A percentile compares a stretch with the other conserved stretches of the same genome.
Conservation (phyloP, 2,888 invertebrate species). For the Epinotia demarniana region DNA sequence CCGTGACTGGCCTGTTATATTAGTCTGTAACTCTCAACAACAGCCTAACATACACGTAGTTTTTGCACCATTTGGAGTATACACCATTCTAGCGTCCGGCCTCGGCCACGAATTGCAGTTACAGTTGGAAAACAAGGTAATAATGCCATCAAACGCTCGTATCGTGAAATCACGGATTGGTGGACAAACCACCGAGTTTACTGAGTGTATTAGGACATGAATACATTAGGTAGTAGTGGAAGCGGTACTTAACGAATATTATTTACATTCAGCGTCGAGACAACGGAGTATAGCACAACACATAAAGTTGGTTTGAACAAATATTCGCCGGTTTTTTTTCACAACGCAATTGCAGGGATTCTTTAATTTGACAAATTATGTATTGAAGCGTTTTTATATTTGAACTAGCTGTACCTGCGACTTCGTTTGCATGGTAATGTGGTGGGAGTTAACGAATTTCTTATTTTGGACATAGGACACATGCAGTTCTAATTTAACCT, state of each 20-base stretch:
- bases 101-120: conserved; percentile 30
- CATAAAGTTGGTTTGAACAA: background rate
- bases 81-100: conserved; percentile 12
- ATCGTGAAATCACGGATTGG: conserved; percentile 45
- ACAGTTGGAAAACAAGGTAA: conserved; percentile 42
- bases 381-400: background rate
- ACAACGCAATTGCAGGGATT: background rate
- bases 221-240: conserved; percentile 34
- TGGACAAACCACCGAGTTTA: conserved; percentile 41
- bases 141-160: conserved; percentile 43
- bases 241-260: background rate
- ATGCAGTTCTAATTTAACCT: too few species aligned
- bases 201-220: conserved; percentile 41
- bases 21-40: conserved; percentile 34
- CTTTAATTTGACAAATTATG: background rate
- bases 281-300: background rate
- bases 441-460: too few species aligned
- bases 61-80: conserved; percentile 38
- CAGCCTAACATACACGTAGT: conserved; percentile 31
- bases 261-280: background rate
- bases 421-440: too few species aligned
- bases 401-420: too few species aligned
- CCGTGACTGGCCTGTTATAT: conserved; percentile 42
- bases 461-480: too few species aligned
- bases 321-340: background rate